phyloP scores from a whole-genome alignment of 2,888 invertebrate species.

The Uloborus plumipes region DNA sequence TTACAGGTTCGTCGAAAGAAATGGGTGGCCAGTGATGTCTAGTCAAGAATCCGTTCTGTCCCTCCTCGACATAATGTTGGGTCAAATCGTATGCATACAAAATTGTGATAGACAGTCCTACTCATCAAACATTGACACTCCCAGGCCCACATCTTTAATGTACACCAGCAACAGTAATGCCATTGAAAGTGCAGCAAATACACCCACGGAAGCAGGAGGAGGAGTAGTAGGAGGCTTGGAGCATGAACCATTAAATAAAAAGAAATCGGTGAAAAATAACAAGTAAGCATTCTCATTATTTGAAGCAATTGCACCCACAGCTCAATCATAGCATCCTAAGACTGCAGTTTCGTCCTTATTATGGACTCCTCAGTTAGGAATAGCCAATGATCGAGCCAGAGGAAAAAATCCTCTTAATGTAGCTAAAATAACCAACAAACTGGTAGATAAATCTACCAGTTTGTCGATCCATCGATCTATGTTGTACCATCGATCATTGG shows the following conservation, averaged over 20 bases:
- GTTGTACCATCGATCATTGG: too few species aligned
- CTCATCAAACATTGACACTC: not conserved
- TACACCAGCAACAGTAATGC: not conserved
- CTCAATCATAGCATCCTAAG: too few species aligned
- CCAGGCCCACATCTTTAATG: slow-evolving; percentile 33
- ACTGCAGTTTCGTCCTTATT: too few species aligned
- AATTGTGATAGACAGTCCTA: slow-evolving; percentile 11
- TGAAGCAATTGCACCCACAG: too few species aligned
- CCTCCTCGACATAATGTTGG: slow-evolving; percentile 68
- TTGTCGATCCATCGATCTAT: too few species aligned
- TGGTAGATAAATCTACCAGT: too few species aligned
- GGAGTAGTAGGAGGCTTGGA: slow-evolving; percentile 9
- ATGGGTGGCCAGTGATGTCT: slow-evolving; percentile 70
- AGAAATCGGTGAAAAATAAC: slow-evolving; percentile 38
- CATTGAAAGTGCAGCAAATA: slow-evolving; percentile 14
- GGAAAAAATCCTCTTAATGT: too few species aligned
- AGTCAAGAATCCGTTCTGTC: slow-evolving; percentile 68
- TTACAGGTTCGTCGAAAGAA: slow-evolving; percentile 68
- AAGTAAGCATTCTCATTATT: slow-evolving; percentile 33
- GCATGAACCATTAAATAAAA: slow-evolving; percentile 34
- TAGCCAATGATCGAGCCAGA: too few species aligned
- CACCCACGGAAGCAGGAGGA: slow-evolving; percentile 24
- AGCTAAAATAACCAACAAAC: too few species aligned
- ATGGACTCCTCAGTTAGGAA: too few species aligned
- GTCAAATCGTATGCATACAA: slow-evolving; percentile 61